Conservation (phyloP, 2,797 vertebrate species). For the Podarcis lilfordi region DNA sequence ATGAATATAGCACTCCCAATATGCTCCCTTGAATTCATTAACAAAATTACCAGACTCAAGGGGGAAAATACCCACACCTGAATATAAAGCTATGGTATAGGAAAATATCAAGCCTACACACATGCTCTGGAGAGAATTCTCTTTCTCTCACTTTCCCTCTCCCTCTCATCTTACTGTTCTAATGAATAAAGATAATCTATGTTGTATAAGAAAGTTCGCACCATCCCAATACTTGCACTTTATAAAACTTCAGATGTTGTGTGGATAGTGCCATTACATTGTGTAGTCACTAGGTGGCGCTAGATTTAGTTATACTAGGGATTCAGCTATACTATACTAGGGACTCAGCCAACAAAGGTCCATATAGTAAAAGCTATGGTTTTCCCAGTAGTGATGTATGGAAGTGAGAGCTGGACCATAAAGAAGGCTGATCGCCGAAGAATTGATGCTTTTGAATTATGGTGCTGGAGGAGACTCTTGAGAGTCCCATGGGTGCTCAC, state of each 20-base stretch:
- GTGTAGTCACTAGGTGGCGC: too few relatives aligned
- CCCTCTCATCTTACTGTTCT: conserved; percentile 16
- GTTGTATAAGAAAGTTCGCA: conserved; percentile 37
- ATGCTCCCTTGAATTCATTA: neutral
- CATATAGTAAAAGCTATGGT: too few relatives aligned
- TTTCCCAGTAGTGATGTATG: too few relatives aligned
- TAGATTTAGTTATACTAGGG: neutral
- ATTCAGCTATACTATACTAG: too few relatives aligned
- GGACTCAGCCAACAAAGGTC: too few relatives aligned
- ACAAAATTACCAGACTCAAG: neutral
- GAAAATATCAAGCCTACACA: neutral
- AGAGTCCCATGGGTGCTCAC: too few relatives aligned
- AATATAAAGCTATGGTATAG: neutral
- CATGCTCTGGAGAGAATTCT: conserved; percentile 12
- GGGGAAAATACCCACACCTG: neutral
- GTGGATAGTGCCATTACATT: neutral
- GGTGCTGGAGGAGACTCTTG: too few relatives aligned
- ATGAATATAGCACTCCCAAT: neutral
- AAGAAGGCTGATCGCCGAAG: too few relatives aligned
- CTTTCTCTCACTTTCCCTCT: neutral
- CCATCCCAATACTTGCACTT: neutral
- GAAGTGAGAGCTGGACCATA: too few relatives aligned
- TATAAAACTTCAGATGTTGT: conserved; percentile 8
- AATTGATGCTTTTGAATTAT: too few relatives aligned
- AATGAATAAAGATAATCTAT: neutral